Evolutionary conservation across 2,888 invertebrate species (phyloP), one percentile per base, ranked within the genome.

Genomic region (Leptarthrus brevirostris): DNA sequence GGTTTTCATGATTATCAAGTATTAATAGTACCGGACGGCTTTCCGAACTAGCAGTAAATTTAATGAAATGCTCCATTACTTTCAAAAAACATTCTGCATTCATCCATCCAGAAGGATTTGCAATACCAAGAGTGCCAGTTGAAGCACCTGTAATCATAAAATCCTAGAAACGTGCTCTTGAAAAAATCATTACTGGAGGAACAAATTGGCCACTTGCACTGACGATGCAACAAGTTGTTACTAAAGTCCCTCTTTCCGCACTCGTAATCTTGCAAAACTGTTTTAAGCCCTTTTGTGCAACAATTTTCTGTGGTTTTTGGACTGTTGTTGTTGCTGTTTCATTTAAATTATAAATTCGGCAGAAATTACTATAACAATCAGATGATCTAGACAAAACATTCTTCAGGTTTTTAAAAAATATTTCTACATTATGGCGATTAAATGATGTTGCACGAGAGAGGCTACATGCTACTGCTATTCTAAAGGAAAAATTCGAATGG

Each of bases 71-170:
- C 70, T 81, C 74, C 74, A 84, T 80, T 18, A 81, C 79, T 73
- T 80, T 56, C 30, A 81, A 72, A 76, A 83, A 83, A 4, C 81
- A 72, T 64, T 81, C 79, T 3, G 78, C 69, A 72, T 79, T 83
- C 81, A 83, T 83, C 82, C 82, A 83, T 10, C 83, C 83, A 30
- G 79, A 77, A 61, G 77, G 77, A 73, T 77, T 79, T 16, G 82
- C 82, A 36, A 83, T 77, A 18, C 82, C 83, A 74, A 83, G 76
- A 26, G 82, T 81, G 8, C 82, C 83, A 73, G 81, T 53, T 52
- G 82, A 82, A 52, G 82, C 82, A 24, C 80, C 82, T 52, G 44
- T 74, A 8, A 81, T 61, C 80, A 82, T 82, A 73, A 78, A 74
- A 54, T 72, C 74, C 74, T 77, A 78, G 10, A 61, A 71, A n/a